phyloP scores from a whole-genome alignment of 2,888 invertebrate genomes.

The Nebria salina region DNA sequence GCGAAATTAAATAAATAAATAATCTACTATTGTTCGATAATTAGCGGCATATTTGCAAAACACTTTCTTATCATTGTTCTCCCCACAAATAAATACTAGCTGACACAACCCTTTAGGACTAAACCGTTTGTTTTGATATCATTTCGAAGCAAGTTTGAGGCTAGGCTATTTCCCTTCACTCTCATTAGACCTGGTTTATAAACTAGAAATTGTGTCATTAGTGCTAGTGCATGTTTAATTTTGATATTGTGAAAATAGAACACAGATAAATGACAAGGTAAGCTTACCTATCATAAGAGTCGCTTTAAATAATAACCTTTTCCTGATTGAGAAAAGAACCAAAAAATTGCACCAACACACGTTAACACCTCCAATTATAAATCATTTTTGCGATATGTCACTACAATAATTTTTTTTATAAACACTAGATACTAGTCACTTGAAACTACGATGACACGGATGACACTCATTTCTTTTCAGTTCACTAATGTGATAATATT shows the following conservation, averaged over 20 bases:
- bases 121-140: slow-evolving; percentile 15
- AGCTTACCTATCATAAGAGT: slow-evolving; percentile 39
- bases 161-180: background rate
- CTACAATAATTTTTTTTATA: slow-evolving; percentile 21
- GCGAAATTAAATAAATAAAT: slow-evolving; percentile 4
- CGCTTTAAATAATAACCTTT: slow-evolving; percentile 28
- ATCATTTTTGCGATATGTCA: slow-evolving; percentile 31
- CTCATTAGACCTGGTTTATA: background rate
- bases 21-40: background rate
- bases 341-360: slow-evolving; percentile 18
- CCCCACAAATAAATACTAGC: slow-evolving; percentile 12
- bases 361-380: slow-evolving; percentile 19
- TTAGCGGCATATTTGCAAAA: background rate
- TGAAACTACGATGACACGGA: slow-evolving; percentile 53
- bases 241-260: slow-evolving; percentile 16
- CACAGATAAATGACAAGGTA: slow-evolving; percentile 23
- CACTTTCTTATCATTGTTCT: background rate
- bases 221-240: slow-evolving; percentile 15
- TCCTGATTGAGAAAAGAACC: slow-evolving; percentile 25
- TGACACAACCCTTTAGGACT: slow-evolving; percentile 9
- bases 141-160: background rate
- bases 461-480: slow-evolving; percentile 53
- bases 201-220: background rate
- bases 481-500: slow-evolving; percentile 50
- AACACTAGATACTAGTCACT: slow-evolving; percentile 36